Percentiles rank a stretch among this genome's conserved stretches.
Conservation (phyloP, 2,797 vertebrate species). For the Falco berigora region DNA sequence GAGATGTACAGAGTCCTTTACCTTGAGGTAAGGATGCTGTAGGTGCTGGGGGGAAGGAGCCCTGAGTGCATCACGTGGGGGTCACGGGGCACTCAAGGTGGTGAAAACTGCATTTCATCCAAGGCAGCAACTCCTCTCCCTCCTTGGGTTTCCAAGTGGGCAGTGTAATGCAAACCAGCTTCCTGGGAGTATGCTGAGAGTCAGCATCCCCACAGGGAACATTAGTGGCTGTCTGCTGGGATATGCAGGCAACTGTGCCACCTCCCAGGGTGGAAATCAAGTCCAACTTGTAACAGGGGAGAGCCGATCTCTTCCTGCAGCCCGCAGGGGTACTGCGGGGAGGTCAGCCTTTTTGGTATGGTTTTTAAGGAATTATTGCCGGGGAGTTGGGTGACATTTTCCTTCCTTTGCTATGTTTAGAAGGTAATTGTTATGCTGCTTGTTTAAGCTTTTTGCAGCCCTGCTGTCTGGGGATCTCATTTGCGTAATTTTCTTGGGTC, state of each 20-base stretch:
- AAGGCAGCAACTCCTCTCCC: neutral
- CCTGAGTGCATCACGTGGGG: fast-evolving
- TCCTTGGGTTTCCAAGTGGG: neutral
- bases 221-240: neutral
- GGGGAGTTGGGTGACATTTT: neutral
- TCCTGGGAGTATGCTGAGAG: neutral
- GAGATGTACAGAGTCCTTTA: neutral
- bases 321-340: neutral
- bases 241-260: neutral
- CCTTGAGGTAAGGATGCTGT: neutral
- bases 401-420: neutral
- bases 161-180: neutral
- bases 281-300: neutral
- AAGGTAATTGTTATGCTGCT: neutral
- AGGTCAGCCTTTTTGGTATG: neutral
- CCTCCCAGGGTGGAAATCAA: neutral
- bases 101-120: neutral
- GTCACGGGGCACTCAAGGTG: neutral
- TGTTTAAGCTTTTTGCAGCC: neutral
- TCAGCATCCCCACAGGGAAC: neutral
- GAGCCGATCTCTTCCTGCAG: neutral
- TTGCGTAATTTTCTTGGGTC: neutral
- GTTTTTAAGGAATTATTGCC: neutral
- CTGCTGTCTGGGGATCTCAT: neutral
- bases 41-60: neutral